Evolutionary conservation across 2,797 vertebrate species (phyloP), one percentile per base, ranked within the genome.

Genomic region (Argyrosomus regius): DNA sequence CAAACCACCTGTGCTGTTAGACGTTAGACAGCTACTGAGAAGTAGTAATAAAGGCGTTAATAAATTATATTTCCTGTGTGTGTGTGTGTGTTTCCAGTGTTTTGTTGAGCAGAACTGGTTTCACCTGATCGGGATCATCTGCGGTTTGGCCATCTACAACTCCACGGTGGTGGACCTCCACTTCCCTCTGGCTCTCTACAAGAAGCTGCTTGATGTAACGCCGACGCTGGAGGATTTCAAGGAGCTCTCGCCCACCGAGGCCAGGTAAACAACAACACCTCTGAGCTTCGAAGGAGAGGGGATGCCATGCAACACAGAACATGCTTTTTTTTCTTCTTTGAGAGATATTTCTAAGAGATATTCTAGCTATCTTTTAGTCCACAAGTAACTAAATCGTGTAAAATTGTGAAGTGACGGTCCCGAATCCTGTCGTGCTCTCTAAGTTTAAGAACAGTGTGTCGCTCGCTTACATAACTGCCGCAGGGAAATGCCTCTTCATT

Each of bases 61-160:
- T 28, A 6, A 46, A 43, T 22, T 31, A 1, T 8, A 48, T 41
- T 41, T 24, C 14, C 18, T 69, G 14, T 85, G 28, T 28, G 28
- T 35, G 6, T 35, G 17, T 76, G 8, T 39, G 12, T 52, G 9
- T 77, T 28, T 87, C n/a, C 94, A 99, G 98, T 99, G 98, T 95
- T 99, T 99, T 94, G 97, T 99, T 78, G 98, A 99, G 83, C 96
- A 97, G 93, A 99, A 99, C 92, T 99, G 98, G 98, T 99, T 99
- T 90, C 97, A 99, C 80, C 88, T 99, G 90, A 98, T 99, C 14
- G 98, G 98, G 81, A 97, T 99, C 83, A 94, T 98, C 89, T 99
- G 98, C 5, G 98, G 98, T 72, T 93, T 99, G 85, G 98, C 98
- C 66, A 99, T 99, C 93, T 99, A 99, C 88, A 99, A 99, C 94